Base-by-base conservation (phyloP, 2,888 invertebrate genomes). In the Vannuccia rotundouncinata region DNA sequence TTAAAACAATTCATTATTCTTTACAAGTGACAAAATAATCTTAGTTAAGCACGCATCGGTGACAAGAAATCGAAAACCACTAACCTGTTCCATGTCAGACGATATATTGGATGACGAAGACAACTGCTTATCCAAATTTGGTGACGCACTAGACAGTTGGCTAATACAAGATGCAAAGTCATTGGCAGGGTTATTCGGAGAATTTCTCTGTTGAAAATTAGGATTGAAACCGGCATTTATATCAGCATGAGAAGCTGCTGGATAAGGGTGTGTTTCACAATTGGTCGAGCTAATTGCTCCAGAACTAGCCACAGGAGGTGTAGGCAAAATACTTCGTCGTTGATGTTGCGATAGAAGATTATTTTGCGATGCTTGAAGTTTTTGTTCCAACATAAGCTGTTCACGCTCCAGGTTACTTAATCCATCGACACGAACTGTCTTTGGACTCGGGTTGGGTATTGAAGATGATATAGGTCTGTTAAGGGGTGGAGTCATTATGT, bases 401-500 rank as follows among this genome's bases (percentile, higher is more conserved):
- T 66, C 66, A 22, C 66, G 66, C 25, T 66, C 66, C 25, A 66
- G 22, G 22, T 66, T 66, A 66, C 66, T 66, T 22, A 66, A 66
- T 22, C 66, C 66, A 66, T 66, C 66, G 25, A 66, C 25, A 22
- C 66, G 5, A 66, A 27, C 2, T 22, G 22, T n/a, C 22, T 66
- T 66, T 22, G 5, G 5, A 66, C 66, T 66, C 25, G 66, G 66
- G 25, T 17, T 2, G 25, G 10, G 66, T 45, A 45, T 45, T 17
- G 5, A 17, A 45, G 45, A 45, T 45, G 45, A 10, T 45, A 17
- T 10, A 10, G 45, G 45, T 45, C 10, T 45, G 10, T 45, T 5
- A 10, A 10, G 45, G 5, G 17, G 5, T 22, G 13, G 66, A 66
- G 66, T 17, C 5, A 5, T 5, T 66, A 22, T 17, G 45, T 5